Conservation (phyloP, 2,888 invertebrate species). For the Mycalesis mineus region DNA sequence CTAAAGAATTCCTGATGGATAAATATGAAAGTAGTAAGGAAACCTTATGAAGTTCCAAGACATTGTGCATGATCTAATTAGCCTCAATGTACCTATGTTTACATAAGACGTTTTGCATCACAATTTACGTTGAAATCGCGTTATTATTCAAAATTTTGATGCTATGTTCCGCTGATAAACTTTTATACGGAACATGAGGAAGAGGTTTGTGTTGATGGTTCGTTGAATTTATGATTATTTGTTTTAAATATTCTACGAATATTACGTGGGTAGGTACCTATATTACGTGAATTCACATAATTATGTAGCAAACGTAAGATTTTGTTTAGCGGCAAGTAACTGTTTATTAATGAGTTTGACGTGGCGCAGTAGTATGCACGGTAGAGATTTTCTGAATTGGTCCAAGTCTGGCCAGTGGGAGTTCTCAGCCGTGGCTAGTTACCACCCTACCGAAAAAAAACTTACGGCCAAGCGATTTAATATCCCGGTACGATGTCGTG, state of each 20-base stretch:
- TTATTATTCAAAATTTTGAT: conserved; percentile 2
- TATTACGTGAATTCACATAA: too few species aligned
- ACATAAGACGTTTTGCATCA: conserved; percentile 18
- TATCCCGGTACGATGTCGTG: too few species aligned
- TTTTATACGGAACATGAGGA: background rate
- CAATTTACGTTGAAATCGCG: background rate
- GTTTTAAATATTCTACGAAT: background rate
- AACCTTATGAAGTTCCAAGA: conserved; percentile 23
- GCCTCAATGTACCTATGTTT: conserved; percentile 5
- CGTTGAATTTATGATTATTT: background rate
- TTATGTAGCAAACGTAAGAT: too few species aligned
- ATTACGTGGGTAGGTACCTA: too few species aligned
- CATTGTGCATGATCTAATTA: conserved; percentile 23
- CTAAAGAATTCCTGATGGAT: conserved; percentile 11
- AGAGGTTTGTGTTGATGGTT: background rate
- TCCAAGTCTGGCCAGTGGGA: too few species aligned
- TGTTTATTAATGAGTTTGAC: too few species aligned
- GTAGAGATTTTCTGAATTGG: too few species aligned
- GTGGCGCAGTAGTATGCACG: too few species aligned
- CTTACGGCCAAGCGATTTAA: too few species aligned
- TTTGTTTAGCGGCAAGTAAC: too few species aligned
- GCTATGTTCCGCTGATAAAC: background rate
- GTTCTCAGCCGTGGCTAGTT: too few species aligned
- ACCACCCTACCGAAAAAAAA: too few species aligned
- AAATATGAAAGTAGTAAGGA: conserved; percentile 17